Conservation (phyloP, 2,113 vertebrate species). For the Xiphophorus hellerii region DNA sequence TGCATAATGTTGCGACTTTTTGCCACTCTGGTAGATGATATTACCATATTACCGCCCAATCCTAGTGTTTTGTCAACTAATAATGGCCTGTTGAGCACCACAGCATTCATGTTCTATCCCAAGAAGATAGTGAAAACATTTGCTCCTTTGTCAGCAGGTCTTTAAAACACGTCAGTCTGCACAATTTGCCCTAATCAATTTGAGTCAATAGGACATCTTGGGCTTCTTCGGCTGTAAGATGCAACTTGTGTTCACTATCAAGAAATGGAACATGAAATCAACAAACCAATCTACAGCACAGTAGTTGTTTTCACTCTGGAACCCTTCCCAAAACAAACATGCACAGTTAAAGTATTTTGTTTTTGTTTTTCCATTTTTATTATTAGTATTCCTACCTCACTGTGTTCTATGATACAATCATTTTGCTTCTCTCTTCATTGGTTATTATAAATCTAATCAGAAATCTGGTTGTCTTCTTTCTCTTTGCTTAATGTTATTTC, state of each 20-base stretch:
- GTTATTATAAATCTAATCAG: not conserved
- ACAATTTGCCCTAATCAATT: not conserved
- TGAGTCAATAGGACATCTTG: constrained; percentile 2
- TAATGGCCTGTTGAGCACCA: too few relatives aligned
- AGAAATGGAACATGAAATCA: constrained; percentile 44
- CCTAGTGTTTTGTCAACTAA: too few relatives aligned
- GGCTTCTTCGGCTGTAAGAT: constrained; percentile 63
- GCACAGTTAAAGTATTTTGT: not conserved
- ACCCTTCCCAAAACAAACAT: constrained; percentile 13
- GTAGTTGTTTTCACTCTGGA: constrained; percentile 64
- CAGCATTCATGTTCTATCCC: too few relatives aligned
- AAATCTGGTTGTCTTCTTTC: not conserved
- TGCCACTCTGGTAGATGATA: too few relatives aligned
- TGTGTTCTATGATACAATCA: not conserved
- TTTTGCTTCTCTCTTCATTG: not conserved
- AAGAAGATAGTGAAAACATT: too few relatives aligned
- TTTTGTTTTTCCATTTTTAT: not conserved
- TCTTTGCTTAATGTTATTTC: not conserved
- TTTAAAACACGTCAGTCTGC: too few relatives aligned
- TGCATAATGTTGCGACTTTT: too few relatives aligned
- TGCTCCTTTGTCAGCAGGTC: too few relatives aligned
- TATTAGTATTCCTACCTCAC: not conserved
- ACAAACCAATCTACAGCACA: constrained; percentile 37
- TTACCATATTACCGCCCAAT: too few relatives aligned
- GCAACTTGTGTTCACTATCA: constrained; percentile 74